phyloP scores from a whole-genome alignment of 1,140 invertebrate genomes.

The Diachasmimorpha longicaudata region DNA sequence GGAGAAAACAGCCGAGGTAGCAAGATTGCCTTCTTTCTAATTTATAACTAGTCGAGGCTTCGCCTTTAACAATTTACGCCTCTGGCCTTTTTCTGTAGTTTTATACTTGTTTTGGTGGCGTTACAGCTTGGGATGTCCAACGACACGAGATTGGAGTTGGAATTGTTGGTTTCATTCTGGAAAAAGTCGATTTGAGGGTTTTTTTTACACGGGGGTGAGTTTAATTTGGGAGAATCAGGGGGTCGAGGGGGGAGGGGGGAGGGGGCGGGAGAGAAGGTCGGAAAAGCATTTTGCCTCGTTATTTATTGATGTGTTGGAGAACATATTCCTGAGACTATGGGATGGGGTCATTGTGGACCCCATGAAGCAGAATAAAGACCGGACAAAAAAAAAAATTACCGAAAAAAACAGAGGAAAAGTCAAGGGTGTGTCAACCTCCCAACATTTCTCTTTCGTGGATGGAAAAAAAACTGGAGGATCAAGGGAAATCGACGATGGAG shows the following conservation, averaged over 20 bases:
- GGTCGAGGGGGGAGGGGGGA: too few species aligned
- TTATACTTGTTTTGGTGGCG: background rate
- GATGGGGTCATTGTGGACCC: background rate
- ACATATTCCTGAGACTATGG: too few species aligned
- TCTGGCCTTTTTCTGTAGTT: constrained; percentile 1
- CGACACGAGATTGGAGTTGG: constrained; percentile 7
- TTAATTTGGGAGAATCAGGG: too few species aligned
- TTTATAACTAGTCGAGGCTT: constrained; percentile 55
- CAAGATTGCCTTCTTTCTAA: constrained; percentile 57
- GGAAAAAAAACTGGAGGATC: background rate
- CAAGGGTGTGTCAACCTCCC: background rate
- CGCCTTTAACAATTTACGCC: constrained; percentile 53
- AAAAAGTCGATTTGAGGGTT: background rate
- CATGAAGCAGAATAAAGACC: background rate
- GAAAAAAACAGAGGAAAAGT: background rate
- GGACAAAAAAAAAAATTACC: background rate
- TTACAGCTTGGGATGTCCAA: background rate
- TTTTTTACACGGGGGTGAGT: background rate
- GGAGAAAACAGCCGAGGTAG: constrained; percentile 26
- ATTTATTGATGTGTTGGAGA: too few species aligned
- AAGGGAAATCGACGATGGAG: background rate
- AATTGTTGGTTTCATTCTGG: background rate
- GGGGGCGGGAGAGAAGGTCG: too few species aligned
- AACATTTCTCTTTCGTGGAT: background rate
- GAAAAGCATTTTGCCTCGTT: too few species aligned